Evolutionary conservation across 2,888 invertebrate species (phyloP), one percentile per base, ranked within the genome.

Genomic region (Conchocele bisecta): DNA sequence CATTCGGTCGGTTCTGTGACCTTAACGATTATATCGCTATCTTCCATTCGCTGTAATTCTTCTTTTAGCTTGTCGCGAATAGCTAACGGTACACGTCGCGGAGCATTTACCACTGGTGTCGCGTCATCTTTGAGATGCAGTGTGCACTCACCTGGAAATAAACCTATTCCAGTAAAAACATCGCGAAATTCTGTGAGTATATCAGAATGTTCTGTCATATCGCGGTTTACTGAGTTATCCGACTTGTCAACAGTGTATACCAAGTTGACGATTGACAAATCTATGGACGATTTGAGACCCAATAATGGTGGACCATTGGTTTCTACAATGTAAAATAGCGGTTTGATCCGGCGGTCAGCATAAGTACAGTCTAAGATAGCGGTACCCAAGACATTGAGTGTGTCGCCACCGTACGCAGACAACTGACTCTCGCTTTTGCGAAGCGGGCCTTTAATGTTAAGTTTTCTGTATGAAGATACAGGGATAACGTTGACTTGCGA

Each of bases 401-500:
- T 9, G 35, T 58, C 29, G 42, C 58, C 46, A 46, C 41, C 35
- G 31, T 58, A 46, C 35, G 46, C 41, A 15, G 58, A 58, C 29
- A 58, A 26, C 17, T 58, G 41, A 17, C 37, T 33, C 11, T 33
- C 37, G 28, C 48, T 2, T 33, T 44, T 44, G 24, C 13, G 26
- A 26, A 59, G 29, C 6, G 48, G 37, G 33, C 37, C n/a, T 17
- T 59, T 59, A 6, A 59, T 33, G 17, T 29, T 29, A 13, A 59
- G 35, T 22, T 4, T 11, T 11, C 20, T 11, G 37, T 35, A 59
- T 11, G 48, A 28, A 4, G 15, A 22, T 11, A 31, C 26, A 1
- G 59, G 59, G n/a, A 59, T 17, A 28, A 59, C 50, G 29, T 59
- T 59, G 26, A 59, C 50, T 28, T 59, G 59, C 17, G 46, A 44